Percentiles rank a stretch among this genome's conserved stretches.
These are phyloP conservation scores for Monarcha castaneiventris DNA, from an alignment of 2,113 vertebrate genomes.

Conservation along the genomic window DNA sequence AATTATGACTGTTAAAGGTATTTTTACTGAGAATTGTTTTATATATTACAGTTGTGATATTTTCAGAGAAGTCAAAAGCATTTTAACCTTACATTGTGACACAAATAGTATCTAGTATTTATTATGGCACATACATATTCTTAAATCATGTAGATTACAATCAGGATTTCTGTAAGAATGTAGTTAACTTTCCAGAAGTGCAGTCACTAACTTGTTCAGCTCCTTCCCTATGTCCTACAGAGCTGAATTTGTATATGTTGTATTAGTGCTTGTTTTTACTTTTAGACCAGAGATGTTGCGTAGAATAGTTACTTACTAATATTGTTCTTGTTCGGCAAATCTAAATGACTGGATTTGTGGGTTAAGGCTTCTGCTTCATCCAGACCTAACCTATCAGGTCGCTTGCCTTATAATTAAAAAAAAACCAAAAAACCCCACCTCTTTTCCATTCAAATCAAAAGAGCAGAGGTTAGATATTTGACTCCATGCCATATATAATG, in stretches of 20 bases:
- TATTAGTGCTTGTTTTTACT: not conserved
- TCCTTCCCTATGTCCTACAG: not conserved
- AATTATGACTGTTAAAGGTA: not conserved
- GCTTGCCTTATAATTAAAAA: not conserved
- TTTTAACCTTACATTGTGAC: not conserved
- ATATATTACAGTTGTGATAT: not conserved
- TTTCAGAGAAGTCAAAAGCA: not conserved
- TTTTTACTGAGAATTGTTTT: not conserved
- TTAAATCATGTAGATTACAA: not conserved
- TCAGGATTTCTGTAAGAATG: not conserved
- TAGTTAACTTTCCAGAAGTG: not conserved
- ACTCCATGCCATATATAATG: not conserved
- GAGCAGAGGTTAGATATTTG: not conserved
- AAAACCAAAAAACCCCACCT: rapidly evolving
- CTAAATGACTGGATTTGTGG: not conserved
- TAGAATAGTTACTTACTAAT: not conserved
- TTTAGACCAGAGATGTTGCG: not conserved
- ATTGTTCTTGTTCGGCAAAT: not conserved
- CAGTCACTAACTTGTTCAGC: not conserved
- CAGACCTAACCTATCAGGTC: not conserved
- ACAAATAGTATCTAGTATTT: not conserved
- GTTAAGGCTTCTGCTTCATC: not conserved
- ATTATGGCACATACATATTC: not conserved
- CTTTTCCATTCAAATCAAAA: not conserved
- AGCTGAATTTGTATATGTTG: not conserved